These are phyloP conservation scores for Synchiropus splendidus DNA, from an alignment of 2,113 vertebrate species.

Conservation along the genomic window DNA sequence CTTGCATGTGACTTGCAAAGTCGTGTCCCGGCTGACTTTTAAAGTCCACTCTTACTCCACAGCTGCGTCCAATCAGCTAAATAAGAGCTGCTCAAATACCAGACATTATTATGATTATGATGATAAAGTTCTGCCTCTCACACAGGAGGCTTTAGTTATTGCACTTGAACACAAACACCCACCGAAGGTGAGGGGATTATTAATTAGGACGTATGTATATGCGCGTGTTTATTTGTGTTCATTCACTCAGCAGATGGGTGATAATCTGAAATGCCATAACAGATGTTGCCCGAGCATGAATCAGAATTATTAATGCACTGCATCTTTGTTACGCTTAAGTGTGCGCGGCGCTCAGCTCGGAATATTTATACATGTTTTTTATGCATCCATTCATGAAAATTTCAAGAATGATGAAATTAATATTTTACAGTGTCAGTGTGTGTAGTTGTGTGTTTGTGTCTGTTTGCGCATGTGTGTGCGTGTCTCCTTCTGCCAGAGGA, in stretches of 20 bases:
- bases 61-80: neutral
- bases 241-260: constrained; percentile 44
- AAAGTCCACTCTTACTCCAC: constrained; percentile 12
- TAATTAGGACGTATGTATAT: constrained; percentile 7
- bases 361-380: constrained; percentile 24
- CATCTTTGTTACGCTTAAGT: constrained; percentile 26
- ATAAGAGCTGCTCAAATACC: no score
- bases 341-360: constrained; percentile 11
- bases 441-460: no score
- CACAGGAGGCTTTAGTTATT: no score
- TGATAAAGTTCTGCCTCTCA: no score
- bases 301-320: constrained; percentile 44
- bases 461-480: neutral
- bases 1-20: constrained; percentile 10
- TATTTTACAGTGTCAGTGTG: neutral
- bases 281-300: constrained; percentile 46
- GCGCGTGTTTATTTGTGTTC: constrained; percentile 16
- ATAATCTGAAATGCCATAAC: constrained; percentile 44
- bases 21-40: constrained; percentile 11
- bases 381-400: constrained; percentile 27
- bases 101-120: no score
- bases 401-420: constrained; percentile 4
- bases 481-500: no score
- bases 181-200: no score
- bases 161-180: no score